Percentiles rank a stretch among this genome's conserved stretches.
Evolutionary conservation across 2,113 vertebrate species (phyloP).

Genomic region (Eleginops maclovinus): DNA sequence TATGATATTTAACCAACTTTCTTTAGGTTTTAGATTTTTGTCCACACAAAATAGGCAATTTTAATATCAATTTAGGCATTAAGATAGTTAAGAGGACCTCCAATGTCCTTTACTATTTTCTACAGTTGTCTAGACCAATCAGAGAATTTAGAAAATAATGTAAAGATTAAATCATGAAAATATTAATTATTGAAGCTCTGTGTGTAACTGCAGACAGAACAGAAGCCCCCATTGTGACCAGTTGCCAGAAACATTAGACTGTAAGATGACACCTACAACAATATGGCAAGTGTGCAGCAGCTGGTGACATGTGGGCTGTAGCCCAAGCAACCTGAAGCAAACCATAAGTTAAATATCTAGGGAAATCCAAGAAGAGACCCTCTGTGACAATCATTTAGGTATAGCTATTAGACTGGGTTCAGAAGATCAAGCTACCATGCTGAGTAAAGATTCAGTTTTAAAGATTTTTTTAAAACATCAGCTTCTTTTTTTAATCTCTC

Average conservation of each 20-base stretch:
- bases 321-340: constrained; percentile 9
- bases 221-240: constrained; percentile 1
- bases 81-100: neutral
- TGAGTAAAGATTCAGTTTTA: neutral
- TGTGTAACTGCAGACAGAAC: neutral
- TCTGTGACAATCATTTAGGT: neutral
- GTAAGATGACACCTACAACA: constrained; percentile 45
- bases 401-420: neutral
- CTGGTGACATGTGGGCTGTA: constrained; percentile 34
- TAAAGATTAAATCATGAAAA: neutral
- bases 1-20: neutral
- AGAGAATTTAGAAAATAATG: neutral
- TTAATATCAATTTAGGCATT: neutral
- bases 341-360: neutral
- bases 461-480: neutral
- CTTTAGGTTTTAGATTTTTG: neutral
- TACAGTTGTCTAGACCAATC: too few species aligned
- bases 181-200: neutral
- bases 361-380: neutral
- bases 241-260: constrained; percentile 33
- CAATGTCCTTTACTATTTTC: neutral
- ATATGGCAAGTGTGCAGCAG: constrained; percentile 19
- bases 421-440: neutral
- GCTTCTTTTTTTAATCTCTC: constrained; percentile 4
- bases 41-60: neutral